Conservation (phyloP, 2,888 invertebrate genomes). For the Acronicta alni region DNA sequence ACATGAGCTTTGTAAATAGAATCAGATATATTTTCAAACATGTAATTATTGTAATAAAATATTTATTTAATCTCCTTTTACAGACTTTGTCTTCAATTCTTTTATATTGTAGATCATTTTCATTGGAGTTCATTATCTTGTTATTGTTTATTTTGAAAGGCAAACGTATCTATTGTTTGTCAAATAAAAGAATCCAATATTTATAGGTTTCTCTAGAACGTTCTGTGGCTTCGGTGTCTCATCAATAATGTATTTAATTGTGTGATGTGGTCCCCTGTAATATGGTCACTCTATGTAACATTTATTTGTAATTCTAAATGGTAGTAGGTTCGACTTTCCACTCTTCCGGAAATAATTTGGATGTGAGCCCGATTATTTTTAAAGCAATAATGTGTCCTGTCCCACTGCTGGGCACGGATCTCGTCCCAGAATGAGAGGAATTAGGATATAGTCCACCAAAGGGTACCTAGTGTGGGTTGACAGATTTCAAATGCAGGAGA, state of each 20-base stretch:
- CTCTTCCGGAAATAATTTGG: no score
- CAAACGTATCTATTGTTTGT: slow-evolving; percentile 10
- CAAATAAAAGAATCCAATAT: slow-evolving; percentile 1
- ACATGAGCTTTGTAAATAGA: no score
- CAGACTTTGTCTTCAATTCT: slow-evolving; percentile 7
- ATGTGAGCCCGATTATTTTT: no score
- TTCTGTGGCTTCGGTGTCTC: background rate
- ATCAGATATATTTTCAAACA: background rate
- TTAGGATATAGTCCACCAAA: no score
- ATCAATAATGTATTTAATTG: slow-evolving; percentile 7
- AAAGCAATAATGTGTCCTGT: no score
- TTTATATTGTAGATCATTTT: slow-evolving; percentile 4
- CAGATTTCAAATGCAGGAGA: no score
- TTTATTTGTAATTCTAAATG: background rate
- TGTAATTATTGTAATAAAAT: background rate
- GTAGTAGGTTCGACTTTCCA: no score
- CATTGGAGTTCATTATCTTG: background rate
- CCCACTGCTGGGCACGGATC: no score
- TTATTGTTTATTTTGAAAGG: slow-evolving; percentile 4
- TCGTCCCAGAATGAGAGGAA: no score
- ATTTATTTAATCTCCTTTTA: slow-evolving; percentile 18
- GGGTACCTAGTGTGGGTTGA: no score
- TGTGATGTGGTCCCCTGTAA: background rate
- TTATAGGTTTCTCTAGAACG: background rate
- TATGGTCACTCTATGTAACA: background rate